Conservation (phyloP, 2,797 vertebrate species). For the Enteromius radiatus region DNA sequence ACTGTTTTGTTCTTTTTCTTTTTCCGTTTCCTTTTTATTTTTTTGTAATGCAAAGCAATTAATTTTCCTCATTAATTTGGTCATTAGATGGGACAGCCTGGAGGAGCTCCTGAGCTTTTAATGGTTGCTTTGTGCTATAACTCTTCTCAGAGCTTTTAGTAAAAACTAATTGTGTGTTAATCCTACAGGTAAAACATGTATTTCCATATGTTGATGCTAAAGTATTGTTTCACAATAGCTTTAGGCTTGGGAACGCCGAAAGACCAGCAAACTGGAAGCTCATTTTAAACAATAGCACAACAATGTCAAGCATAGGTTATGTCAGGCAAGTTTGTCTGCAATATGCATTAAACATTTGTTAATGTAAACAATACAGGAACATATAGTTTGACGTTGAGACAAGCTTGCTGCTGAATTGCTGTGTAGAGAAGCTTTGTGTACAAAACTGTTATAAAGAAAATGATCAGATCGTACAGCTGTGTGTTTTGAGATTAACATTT, state of each 20-base stretch:
- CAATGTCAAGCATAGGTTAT: not conserved
- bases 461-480: not conserved
- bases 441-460: not conserved
- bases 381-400: not conserved
- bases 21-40: not conserved
- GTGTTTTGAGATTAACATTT: slow-evolving; percentile 20
- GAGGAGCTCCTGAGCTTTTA: slow-evolving; percentile 20
- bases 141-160: slow-evolving; percentile 16
- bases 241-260: not conserved
- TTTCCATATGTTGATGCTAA: slow-evolving; percentile 4
- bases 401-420: not conserved
- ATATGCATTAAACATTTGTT: not conserved
- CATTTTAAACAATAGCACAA: not conserved
- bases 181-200: slow-evolving; percentile 13
- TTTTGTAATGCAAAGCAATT: not conserved
- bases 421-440: not conserved
- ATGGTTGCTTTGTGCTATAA: slow-evolving; percentile 16
- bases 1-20: not conserved
- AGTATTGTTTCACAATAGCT: not conserved
- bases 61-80: not conserved
- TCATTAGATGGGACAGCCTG: slow-evolving; percentile 8
- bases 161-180: not conserved
- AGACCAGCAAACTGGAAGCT: not conserved
- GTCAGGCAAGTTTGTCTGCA: not conserved
- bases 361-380: not conserved